These are phyloP conservation scores for Trididemnum nubilum DNA, from an alignment of 23 tunicate genomes.

Conservation along the genomic window DNA sequence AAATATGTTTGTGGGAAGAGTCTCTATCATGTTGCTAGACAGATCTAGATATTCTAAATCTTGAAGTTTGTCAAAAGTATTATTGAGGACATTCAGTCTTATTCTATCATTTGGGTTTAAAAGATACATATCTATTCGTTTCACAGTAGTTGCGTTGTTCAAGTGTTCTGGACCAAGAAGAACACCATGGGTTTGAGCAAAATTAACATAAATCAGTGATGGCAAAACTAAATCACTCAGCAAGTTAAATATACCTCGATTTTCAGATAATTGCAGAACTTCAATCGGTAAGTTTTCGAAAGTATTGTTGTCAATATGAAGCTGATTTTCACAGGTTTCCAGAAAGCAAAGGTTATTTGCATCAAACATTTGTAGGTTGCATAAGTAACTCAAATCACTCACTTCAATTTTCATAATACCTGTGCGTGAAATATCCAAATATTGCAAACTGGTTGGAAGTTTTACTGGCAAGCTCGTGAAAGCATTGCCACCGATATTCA, in stretches of 20 bases:
- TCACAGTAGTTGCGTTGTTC: neutral
- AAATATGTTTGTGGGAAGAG: neutral
- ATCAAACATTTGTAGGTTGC: too few species aligned
- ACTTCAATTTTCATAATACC: too few species aligned
- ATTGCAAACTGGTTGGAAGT: neutral
- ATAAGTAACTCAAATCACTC: neutral
- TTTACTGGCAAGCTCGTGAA: neutral
- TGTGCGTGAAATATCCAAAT: neutral
- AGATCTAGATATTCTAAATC: conserved; percentile 1
- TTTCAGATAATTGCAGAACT: too few species aligned
- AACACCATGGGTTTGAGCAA: too few species aligned
- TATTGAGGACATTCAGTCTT: neutral
- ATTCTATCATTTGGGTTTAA: neutral
- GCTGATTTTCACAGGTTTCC: too few species aligned
- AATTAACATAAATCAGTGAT: too few species aligned
- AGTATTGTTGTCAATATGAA: too few species aligned
- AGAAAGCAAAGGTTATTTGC: too few species aligned
- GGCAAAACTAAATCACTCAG: too few species aligned
- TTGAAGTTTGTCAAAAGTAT: neutral
- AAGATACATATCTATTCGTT: neutral
- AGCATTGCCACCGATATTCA: neutral
- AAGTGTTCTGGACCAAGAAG: neutral
- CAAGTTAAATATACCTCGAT: too few species aligned
- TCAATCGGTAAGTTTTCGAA: too few species aligned
- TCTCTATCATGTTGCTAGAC: too few species aligned